These are phyloP conservation scores for Xiphophorus hellerii DNA, from an alignment of 2,113 vertebrate genomes.

Conservation along the genomic window DNA sequence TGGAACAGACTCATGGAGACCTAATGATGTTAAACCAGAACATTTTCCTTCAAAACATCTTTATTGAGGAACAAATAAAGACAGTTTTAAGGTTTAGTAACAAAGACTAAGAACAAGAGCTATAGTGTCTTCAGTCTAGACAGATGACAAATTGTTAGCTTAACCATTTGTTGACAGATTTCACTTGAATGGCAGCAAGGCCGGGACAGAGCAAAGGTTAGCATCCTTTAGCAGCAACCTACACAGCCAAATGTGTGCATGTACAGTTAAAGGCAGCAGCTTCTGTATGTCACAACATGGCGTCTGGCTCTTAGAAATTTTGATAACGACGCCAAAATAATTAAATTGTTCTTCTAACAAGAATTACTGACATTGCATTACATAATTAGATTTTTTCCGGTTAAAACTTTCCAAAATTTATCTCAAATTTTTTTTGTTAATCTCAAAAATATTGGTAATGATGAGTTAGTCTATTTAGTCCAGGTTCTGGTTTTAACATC, in stretches of 20 bases:
- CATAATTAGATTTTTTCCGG: too few relatives aligned
- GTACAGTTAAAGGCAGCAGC: not conserved
- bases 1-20: not conserved
- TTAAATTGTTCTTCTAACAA: not conserved
- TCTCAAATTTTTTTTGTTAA: not conserved
- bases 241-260: not conserved
- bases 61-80: too few relatives aligned
- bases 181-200: not conserved
- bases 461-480: not conserved
- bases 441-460: not conserved
- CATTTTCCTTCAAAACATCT: too few relatives aligned
- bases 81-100: too few relatives aligned
- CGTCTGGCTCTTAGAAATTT: not conserved
- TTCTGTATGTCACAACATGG: not conserved
- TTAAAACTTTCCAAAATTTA: not conserved
- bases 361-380: too few relatives aligned
- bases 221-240: not conserved
- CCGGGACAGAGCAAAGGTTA: not conserved
- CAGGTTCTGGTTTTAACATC: not conserved
- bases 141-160: not conserved
- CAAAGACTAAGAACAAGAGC: too few relatives aligned
- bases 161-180: not conserved
- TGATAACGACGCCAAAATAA: not conserved
- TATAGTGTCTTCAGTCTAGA: too few relatives aligned
- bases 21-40: too few relatives aligned